These are phyloP conservation scores for Manis javanica DNA, from an alignment of 2,797 vertebrate genomes.

Conservation along the genomic window DNA sequence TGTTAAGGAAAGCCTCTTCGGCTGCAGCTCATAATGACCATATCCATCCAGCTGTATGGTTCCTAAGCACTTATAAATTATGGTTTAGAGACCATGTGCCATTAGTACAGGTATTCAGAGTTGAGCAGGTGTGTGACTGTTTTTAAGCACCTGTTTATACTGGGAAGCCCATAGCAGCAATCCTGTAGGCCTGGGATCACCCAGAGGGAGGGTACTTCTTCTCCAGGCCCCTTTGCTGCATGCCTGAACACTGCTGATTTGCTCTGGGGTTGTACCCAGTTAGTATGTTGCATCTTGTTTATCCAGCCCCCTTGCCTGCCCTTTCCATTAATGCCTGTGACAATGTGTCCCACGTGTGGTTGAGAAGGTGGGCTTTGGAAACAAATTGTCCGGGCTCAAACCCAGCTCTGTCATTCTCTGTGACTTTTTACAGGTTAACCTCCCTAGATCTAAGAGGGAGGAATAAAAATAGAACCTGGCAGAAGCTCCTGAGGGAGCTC, in stretches of 20 bases:
- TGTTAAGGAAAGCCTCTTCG: background rate
- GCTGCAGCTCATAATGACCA: background rate
- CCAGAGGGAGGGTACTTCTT: background rate
- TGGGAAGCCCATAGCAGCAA: background rate
- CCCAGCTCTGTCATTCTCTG: background rate
- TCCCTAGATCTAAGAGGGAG: background rate
- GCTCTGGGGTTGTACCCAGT: background rate
- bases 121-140: background rate
- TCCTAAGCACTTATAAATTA: background rate
- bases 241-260: background rate
- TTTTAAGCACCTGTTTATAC: background rate
- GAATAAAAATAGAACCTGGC: constrained; percentile 20
- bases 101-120: no score
- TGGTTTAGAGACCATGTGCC: background rate
- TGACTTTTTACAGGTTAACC: constrained; percentile 31
- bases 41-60: background rate
- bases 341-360: background rate
- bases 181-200: background rate
- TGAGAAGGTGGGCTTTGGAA: background rate
- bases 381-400: background rate
- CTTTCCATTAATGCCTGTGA: background rate
- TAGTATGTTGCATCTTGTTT: background rate
- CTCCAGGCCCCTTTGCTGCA: background rate
- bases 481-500: background rate
- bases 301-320: background rate